Percentiles rank a stretch among this genome's conserved stretches.
phyloP scores from a whole-genome alignment of 2,113 vertebrate species.

The Pycnonotus jocosus region DNA sequence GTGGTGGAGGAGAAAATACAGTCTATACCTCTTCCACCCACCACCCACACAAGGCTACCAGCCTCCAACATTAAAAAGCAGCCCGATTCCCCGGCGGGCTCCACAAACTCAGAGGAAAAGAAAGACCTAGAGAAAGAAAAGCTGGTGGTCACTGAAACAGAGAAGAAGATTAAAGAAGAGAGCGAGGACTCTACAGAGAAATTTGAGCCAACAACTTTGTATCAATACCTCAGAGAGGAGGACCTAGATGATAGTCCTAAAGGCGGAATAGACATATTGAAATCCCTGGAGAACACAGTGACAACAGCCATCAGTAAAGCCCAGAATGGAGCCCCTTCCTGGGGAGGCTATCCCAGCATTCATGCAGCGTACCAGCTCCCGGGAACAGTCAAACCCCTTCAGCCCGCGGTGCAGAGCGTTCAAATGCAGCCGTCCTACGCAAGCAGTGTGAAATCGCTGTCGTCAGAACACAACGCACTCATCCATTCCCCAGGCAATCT shows the following conservation, averaged over 20 bases:
- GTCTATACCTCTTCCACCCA: conserved; percentile 94
- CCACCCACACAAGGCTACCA: conserved; percentile 86
- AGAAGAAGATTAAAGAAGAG: conserved; percentile 93
- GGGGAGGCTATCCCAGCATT: conserved; percentile 98
- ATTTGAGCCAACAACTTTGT: conserved; percentile 79
- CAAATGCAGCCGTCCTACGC: conserved; percentile 88
- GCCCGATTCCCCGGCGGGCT: conserved; percentile 78
- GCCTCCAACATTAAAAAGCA: conserved; percentile 82
- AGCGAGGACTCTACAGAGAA: conserved; percentile 83
- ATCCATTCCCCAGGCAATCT: conserved; percentile 85
- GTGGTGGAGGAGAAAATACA: conserved; percentile 95
- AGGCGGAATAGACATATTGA: conserved; percentile 92
- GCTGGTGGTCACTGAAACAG: conserved; percentile 47
- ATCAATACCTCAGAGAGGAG: conserved; percentile 94
- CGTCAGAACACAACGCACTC: conserved; percentile 79
- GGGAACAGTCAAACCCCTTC: conserved; percentile 81
- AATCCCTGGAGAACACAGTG: conserved; percentile 96
- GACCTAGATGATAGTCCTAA: conserved; percentile 93
- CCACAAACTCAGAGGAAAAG: conserved; percentile 76
- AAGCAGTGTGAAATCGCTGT: conserved; percentile 77
- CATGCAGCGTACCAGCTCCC: conserved; percentile 98
- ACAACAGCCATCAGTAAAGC: conserved; percentile 97
- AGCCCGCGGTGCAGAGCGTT: conserved; percentile 81
- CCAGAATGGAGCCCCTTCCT: conserved; percentile 94
- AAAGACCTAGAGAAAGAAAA: conserved; percentile 79